Conservation (phyloP, 2,888 invertebrate genomes). For the Phyllotreta striolata region DNA sequence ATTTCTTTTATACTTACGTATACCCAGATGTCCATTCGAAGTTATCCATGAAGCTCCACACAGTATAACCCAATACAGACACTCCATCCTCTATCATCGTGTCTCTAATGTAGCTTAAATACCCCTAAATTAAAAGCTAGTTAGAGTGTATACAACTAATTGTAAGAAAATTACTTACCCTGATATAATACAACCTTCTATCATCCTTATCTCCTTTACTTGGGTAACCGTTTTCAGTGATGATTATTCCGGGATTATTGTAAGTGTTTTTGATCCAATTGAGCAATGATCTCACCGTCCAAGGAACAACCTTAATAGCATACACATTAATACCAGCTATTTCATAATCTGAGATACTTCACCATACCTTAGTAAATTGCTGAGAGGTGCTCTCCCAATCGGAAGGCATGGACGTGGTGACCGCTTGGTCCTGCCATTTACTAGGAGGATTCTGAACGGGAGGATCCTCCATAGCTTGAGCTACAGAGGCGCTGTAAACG, state of each 20-base stretch:
- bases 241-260: slow-evolving; percentile 64
- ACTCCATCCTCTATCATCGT: slow-evolving; percentile 56
- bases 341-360: too few species aligned
- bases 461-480: slow-evolving; percentile 39
- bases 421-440: slow-evolving; percentile 32
- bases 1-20: slow-evolving; percentile 54
- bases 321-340: not conserved
- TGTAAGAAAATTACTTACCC: slow-evolving; percentile 39
- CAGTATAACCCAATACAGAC: slow-evolving; percentile 59
- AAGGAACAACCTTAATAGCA: slow-evolving; percentile 61
- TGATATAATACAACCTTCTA: slow-evolving; percentile 60
- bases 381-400: slow-evolving; percentile 31
- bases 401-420: slow-evolving; percentile 20
- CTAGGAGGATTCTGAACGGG: slow-evolving; percentile 31
- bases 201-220: slow-evolving; percentile 61
- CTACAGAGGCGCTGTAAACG: slow-evolving; percentile 69
- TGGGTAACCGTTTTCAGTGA: slow-evolving; percentile 68
- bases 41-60: slow-evolving; percentile 54
- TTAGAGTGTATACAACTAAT: not conserved
- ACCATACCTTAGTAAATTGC: slow-evolving; percentile 20
- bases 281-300: slow-evolving; percentile 67
- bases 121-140: slow-evolving; percentile 51
- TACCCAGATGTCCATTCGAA: slow-evolving; percentile 62
- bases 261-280: slow-evolving; percentile 59
- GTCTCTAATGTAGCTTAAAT: slow-evolving; percentile 60